phyloP scores from a whole-genome alignment of 1,140 invertebrate species.

The Hermatobates lingyangjiaoensis region DNA sequence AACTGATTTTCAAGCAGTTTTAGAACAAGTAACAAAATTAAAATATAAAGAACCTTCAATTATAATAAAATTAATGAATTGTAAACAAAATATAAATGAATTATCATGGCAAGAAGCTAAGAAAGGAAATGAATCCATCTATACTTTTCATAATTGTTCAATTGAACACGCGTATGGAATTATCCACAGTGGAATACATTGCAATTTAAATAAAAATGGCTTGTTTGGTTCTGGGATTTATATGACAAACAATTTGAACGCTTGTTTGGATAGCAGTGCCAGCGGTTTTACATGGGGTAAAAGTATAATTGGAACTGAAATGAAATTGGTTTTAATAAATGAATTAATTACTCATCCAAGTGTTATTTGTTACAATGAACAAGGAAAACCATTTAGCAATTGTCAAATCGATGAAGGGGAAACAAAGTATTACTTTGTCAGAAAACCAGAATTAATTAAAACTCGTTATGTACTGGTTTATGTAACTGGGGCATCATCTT shows the following conservation, averaged over 20 bases:
- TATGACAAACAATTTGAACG: background rate
- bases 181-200: background rate
- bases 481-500: background rate
- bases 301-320: background rate
- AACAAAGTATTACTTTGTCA: background rate
- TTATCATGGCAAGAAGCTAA: background rate
- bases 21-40: no score
- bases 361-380: background rate
- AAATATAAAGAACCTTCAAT: background rate
- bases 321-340: background rate
- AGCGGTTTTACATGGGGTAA: slow-evolving; percentile 1
- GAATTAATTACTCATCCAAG: background rate
- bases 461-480: slow-evolving; percentile 4
- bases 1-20: no score
- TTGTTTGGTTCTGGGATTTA: background rate
- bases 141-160: background rate
- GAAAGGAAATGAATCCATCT: background rate
- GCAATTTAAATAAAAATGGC: background rate
- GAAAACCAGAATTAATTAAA: background rate
- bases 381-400: background rate
- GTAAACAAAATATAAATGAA: background rate
- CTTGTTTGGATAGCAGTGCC: background rate
- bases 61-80: background rate
- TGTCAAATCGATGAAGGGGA: background rate
- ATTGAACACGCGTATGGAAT: background rate